Evolutionary conservation across 37 sponge, comb jelly and placozoan genomes (phyloP).

Genomic region (Eunapius fragilis): DNA sequence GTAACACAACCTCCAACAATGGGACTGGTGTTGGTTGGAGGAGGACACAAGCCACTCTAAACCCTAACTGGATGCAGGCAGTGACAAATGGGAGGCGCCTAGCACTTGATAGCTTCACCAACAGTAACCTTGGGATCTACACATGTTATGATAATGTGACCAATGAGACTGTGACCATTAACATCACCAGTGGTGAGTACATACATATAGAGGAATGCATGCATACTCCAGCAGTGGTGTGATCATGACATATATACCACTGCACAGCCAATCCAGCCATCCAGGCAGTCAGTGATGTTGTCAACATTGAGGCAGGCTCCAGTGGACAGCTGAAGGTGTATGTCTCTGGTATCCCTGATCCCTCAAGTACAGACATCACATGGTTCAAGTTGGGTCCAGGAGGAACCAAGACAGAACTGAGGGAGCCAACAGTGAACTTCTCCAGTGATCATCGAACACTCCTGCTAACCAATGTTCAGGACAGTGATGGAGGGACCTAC

Average conservation of each 20-base stretch:
- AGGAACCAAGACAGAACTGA: neutral
- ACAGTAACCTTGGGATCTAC: slow-evolving; percentile 14
- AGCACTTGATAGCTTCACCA: neutral
- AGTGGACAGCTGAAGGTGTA: neutral
- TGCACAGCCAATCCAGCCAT: neutral
- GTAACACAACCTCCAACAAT: slow-evolving; percentile 27
- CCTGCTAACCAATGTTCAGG: neutral
- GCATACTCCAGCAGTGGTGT: no score
- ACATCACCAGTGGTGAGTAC: slow-evolving; percentile 18
- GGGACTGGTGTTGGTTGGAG: slow-evolving; percentile 18
- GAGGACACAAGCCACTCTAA: neutral
- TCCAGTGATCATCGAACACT: neutral
- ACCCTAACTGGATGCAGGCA: neutral
- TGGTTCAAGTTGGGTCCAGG: neutral
- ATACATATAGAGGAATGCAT: neutral
- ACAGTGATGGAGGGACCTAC: neutral
- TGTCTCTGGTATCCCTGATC: neutral
- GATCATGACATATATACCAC: neutral
- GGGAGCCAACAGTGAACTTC: neutral
- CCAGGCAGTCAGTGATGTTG: neutral
- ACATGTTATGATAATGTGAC: slow-evolving; percentile 13
- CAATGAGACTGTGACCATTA: neutral
- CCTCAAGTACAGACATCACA: neutral
- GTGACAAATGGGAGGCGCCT: neutral
- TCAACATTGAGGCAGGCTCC: neutral